Percentiles rank a stretch among this genome's conserved stretches.
Evolutionary conservation across 2,113 vertebrate species (phyloP).

Genomic region (Lagopus leucura): DNA sequence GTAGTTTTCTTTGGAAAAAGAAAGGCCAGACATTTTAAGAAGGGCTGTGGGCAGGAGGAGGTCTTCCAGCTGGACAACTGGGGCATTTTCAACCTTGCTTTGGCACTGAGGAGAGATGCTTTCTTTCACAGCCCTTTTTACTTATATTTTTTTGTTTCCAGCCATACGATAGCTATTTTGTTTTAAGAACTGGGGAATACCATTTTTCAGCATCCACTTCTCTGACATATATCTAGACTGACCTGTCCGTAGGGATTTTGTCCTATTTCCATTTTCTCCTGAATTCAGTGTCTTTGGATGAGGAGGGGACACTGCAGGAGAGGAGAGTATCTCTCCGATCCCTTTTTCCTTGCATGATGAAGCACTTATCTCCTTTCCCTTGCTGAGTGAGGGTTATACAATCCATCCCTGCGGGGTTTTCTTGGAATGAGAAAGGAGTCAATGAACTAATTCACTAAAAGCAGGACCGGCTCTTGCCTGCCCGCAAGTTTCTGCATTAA

Average conservation of each 20-base stretch:
- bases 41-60: background rate
- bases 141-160: background rate
- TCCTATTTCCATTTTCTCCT: background rate
- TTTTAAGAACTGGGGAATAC: background rate
- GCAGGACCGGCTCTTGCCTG: slow-evolving; percentile 22
- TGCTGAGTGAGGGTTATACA: slow-evolving; percentile 35
- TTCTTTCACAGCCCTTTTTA: background rate
- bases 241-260: background rate
- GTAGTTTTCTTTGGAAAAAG: background rate
- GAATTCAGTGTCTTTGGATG: background rate
- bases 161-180: background rate
- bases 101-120: background rate
- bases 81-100: background rate
- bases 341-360: background rate
- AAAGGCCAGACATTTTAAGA: background rate
- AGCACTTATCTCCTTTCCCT: slow-evolving; percentile 26
- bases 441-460: slow-evolving; percentile 60
- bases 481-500: slow-evolving; percentile 22
- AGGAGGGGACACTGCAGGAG: background rate
- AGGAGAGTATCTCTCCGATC: background rate
- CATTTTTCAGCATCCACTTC: background rate
- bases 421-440: slow-evolving; percentile 42
- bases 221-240: background rate
- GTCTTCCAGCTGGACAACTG: background rate
- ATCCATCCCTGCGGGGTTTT: background rate